Evolutionary conservation across 2,113 vertebrate genomes (phyloP).

Genomic region (Daubentonia madagascariensis): DNA sequence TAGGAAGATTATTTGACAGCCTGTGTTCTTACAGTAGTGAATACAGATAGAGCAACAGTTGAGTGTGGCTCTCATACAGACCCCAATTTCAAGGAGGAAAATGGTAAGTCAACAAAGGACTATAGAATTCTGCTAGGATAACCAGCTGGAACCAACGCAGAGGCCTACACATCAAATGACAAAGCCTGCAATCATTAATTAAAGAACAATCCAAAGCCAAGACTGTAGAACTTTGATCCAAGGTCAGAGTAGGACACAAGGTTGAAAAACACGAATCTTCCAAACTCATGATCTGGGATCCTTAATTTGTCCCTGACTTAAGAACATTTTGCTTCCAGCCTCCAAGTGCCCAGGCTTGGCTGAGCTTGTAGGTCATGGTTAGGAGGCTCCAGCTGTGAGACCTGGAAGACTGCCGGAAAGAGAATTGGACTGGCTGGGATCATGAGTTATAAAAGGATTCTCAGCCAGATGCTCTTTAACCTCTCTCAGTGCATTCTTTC

Average conservation of each 20-base stretch:
- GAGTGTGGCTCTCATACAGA: neutral
- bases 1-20: neutral
- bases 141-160: neutral
- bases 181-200: neutral
- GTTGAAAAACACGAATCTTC: slow-evolving; percentile 13
- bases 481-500: slow-evolving; percentile 63
- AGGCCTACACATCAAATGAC: neutral
- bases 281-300: slow-evolving; percentile 3
- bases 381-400: slow-evolving; percentile 9
- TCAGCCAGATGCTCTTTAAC: slow-evolving; percentile 61
- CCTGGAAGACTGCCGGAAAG: neutral
- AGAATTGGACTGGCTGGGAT: neutral
- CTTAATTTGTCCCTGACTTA: slow-evolving; percentile 9
- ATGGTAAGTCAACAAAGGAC: neutral
- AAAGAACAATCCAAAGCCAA: slow-evolving; percentile 13
- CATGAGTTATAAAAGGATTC: slow-evolving; percentile 41
- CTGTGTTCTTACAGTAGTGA: neutral
- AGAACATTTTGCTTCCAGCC: neutral
- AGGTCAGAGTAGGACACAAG: neutral
- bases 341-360: neutral
- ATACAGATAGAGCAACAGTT: neutral
- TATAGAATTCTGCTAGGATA: neutral
- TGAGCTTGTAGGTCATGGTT: neutral
- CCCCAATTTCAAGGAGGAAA: neutral
- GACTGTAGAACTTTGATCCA: neutral